Conservation (phyloP, 53 echinoderm and acorn worm species). For the Antedon mediterranea region DNA sequence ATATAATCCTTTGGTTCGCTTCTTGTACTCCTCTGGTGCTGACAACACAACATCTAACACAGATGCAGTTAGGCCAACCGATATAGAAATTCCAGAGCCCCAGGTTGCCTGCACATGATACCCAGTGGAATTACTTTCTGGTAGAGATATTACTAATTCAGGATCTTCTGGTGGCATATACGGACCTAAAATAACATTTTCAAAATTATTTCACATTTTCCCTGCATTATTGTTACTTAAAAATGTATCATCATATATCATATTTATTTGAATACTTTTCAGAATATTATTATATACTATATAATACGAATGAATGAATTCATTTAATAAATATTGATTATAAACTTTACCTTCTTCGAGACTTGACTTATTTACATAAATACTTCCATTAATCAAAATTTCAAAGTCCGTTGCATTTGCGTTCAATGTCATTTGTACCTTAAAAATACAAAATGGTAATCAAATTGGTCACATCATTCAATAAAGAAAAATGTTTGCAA, state of each 20-base stretch:
- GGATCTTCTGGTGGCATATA: background rate
- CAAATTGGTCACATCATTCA: background rate
- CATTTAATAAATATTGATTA: no score
- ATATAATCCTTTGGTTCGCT: slow-evolving; percentile 29
- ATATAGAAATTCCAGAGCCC: slow-evolving; percentile 52
- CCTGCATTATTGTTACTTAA: no score
- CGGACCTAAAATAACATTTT: background rate
- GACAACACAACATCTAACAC: slow-evolving; percentile 59
- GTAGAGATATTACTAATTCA: background rate
- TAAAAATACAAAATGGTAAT: background rate
- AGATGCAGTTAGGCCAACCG: slow-evolving; percentile 12
- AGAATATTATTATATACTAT: no score
- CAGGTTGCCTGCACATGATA: slow-evolving; percentile 41
- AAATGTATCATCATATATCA: no score
- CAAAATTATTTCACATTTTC: no score
- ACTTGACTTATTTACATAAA: background rate
- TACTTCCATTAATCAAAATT: slow-evolving; percentile 10
- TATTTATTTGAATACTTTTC: no score
- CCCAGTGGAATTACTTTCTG: background rate
- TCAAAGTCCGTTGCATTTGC: slow-evolving; percentile 53
- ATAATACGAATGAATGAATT: no score
- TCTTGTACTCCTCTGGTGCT: slow-evolving; percentile 54
- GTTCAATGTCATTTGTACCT: slow-evolving; percentile 57
- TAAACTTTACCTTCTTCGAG: background rate
- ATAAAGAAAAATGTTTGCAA: background rate